Evolutionary conservation across 2,113 vertebrate species (phyloP).

Genomic region (Hemibagrus wyckioides): DNA sequence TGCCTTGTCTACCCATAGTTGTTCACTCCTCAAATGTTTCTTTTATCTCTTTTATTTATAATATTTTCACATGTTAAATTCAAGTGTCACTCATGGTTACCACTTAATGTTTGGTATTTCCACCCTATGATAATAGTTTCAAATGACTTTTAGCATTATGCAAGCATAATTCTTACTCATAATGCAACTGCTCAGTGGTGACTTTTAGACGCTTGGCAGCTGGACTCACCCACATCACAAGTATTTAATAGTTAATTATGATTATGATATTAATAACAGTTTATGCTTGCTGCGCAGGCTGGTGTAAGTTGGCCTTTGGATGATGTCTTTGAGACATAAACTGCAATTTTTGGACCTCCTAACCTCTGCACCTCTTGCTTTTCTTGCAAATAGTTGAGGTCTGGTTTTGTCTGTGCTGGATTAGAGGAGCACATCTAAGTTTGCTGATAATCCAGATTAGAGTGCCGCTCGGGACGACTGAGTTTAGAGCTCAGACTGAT

Average conservation of each 20-base stretch:
- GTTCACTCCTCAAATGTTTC: neutral
- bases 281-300: neutral
- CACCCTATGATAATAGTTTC: neutral
- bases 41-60: neutral
- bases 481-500: slow-evolving; percentile 51
- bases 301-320: neutral
- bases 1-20: neutral
- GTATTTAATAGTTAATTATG: neutral
- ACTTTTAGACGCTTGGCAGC: neutral
- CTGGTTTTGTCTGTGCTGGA: slow-evolving; percentile 57
- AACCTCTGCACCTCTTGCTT: neutral
- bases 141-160: neutral
- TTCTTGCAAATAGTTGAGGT: slow-evolving; percentile 45
- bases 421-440: slow-evolving; percentile 68
- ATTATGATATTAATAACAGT: neutral
- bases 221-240: neutral
- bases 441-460: slow-evolving; percentile 75
- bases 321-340: neutral
- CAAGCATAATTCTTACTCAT: neutral
- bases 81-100: neutral
- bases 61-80: neutral
- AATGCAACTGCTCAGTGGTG: neutral
- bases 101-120: neutral
- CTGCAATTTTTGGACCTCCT: neutral
- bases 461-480: slow-evolving; percentile 41